Evolutionary conservation across 2,113 vertebrate species (phyloP).

Genomic region (human (Homo sapiens)): DNA sequence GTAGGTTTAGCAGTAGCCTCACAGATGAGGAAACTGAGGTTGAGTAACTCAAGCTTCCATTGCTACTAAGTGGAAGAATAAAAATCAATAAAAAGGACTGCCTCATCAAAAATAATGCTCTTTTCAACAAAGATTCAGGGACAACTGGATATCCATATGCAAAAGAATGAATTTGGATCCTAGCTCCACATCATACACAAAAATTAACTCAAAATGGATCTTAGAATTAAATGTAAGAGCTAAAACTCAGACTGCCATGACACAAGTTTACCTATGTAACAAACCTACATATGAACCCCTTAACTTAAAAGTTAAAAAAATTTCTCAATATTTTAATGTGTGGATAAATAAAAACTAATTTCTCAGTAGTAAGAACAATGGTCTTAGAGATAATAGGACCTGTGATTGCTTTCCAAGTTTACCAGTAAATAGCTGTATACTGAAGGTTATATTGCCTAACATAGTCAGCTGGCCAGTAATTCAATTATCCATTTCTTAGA

Average conservation of each 20-base stretch:
- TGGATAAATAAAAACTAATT: neutral
- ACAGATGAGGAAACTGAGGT: neutral
- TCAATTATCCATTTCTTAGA: neutral
- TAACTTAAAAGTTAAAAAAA: neutral
- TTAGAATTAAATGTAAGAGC: neutral
- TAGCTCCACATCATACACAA: neutral
- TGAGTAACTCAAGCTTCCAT: neutral
- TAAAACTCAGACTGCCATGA: neutral
- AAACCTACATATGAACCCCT: too few species aligned
- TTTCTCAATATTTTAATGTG: neutral
- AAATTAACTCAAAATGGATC: neutral
- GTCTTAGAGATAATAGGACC: neutral
- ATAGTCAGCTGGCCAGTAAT: neutral
- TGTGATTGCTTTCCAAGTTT: neutral
- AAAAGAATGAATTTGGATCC: neutral
- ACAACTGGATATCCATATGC: neutral
- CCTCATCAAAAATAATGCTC: neutral
- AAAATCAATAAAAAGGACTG: neutral
- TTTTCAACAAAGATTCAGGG: neutral
- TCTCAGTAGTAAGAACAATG: neutral
- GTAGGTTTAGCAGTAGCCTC: neutral
- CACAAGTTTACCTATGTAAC: too few species aligned
- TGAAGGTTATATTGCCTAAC: neutral
- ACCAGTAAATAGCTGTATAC: neutral
- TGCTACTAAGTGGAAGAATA: neutral